Conservation (phyloP, 2,888 invertebrate species). For the Alitta virens region DNA sequence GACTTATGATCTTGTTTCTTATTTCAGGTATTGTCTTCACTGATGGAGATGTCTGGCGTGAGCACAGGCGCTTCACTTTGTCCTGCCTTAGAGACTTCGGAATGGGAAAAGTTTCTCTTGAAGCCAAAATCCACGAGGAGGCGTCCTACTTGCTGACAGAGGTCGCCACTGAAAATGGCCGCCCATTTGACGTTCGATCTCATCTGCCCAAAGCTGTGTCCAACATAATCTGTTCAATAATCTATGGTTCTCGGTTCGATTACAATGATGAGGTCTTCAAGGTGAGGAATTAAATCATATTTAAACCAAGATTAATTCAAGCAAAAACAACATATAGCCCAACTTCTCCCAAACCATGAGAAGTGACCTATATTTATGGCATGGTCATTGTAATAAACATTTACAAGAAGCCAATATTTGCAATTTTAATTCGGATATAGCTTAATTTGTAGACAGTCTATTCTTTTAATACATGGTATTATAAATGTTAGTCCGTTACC, state of each 20-base stretch:
- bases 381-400: no score
- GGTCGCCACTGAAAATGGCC: constrained; percentile 8
- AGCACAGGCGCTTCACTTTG: constrained; percentile 29
- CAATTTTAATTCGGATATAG: no score
- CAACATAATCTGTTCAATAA: constrained; percentile 30
- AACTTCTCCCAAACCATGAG: no score
- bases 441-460: no score
- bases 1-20: background rate
- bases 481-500: no score
- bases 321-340: no score
- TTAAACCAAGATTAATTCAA: background rate
- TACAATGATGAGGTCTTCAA: constrained; percentile 28
- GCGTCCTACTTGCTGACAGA: constrained; percentile 17
- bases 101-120: constrained; percentile 28
- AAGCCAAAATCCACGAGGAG: constrained; percentile 26
- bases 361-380: no score
- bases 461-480: no score
- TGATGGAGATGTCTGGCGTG: constrained; percentile 29
- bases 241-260: constrained; percentile 31
- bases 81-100: constrained; percentile 30
- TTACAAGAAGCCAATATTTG: no score
- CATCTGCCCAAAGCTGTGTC: constrained; percentile 28
- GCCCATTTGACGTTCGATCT: constrained; percentile 20
- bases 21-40: constrained; percentile 29
- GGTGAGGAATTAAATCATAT: background rate